These are phyloP conservation scores for Marcusenius ussheri DNA, from an alignment of 2,113 vertebrate genomes.

Conservation along the genomic window DNA sequence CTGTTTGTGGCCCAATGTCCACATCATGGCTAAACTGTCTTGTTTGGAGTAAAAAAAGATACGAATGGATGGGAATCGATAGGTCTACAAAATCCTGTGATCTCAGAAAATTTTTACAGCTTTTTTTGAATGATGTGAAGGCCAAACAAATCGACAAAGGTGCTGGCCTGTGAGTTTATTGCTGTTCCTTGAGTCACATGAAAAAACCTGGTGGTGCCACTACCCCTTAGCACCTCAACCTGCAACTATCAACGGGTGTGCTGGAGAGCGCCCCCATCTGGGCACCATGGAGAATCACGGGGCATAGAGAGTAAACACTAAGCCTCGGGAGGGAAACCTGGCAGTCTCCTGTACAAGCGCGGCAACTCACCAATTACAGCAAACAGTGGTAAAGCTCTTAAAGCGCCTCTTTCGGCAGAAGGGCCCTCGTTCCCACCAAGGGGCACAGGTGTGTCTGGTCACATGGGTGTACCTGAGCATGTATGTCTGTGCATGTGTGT, in stretches of 20 bases:
- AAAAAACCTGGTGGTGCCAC: background rate
- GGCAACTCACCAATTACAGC: conserved; percentile 49
- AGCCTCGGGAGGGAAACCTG: conserved; percentile 59
- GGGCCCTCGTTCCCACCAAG: conserved; percentile 50
- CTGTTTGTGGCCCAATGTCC: background rate
- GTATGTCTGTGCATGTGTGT: background rate
- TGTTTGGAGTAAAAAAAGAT: background rate
- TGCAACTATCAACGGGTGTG: background rate
- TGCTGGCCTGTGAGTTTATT: background rate
- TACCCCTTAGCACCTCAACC: background rate
- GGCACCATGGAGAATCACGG: conserved; percentile 29
- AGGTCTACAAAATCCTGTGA: background rate
- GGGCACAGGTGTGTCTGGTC: conserved; percentile 25
- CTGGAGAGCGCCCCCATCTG: background rate
- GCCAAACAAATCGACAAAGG: background rate
- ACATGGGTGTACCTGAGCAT: background rate
- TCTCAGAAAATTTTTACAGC: background rate
- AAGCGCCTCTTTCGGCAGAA: conserved; percentile 47
- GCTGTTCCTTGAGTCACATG: background rate
- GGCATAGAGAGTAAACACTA: conserved; percentile 62
- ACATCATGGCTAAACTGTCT: background rate
- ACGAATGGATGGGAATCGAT: background rate
- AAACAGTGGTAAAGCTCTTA: conserved; percentile 63
- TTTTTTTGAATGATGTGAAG: background rate
- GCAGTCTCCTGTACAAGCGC: conserved; percentile 46